phyloP scores from a whole-genome alignment of 2,888 invertebrate species.

The Labia minor region DNA sequence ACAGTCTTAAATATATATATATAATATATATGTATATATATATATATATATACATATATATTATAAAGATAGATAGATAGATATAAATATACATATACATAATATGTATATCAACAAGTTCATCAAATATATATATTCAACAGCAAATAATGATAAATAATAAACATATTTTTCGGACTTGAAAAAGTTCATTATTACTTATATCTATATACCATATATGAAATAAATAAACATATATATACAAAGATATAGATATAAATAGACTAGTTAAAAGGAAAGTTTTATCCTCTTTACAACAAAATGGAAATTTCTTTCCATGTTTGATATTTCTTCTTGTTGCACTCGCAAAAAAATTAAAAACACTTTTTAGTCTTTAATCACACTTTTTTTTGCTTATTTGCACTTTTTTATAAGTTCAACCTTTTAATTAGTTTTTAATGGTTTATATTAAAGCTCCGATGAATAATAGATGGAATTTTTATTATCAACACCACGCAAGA shows the following conservation, averaged over 20 bases:
- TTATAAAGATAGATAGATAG: neutral
- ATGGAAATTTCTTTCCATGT: too few species aligned
- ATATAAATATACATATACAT: neutral
- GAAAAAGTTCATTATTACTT: neutral
- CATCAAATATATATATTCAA: slow-evolving; percentile 6
- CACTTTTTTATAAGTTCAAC: neutral
- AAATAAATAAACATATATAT: neutral
- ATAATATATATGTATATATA: neutral
- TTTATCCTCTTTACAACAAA: neutral
- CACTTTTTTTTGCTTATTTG: neutral
- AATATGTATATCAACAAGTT: neutral
- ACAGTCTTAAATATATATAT: slow-evolving; percentile 1
- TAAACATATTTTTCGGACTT: slow-evolving; percentile 13
- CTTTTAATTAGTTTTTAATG: neutral
- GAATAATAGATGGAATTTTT: neutral
- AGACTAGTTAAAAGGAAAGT: slow-evolving; percentile 5
- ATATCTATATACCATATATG: too few species aligned
- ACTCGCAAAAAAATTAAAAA: neutral
- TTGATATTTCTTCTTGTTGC: neutral
- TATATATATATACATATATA: neutral
- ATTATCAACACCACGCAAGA: neutral
- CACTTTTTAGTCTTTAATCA: neutral
- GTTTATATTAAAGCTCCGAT: neutral
- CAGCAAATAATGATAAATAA: slow-evolving; percentile 6
- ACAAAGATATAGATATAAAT: neutral